Base-by-base conservation (phyloP, 1,140 invertebrate genomes). In the Pemphigus obesinymphae region DNA sequence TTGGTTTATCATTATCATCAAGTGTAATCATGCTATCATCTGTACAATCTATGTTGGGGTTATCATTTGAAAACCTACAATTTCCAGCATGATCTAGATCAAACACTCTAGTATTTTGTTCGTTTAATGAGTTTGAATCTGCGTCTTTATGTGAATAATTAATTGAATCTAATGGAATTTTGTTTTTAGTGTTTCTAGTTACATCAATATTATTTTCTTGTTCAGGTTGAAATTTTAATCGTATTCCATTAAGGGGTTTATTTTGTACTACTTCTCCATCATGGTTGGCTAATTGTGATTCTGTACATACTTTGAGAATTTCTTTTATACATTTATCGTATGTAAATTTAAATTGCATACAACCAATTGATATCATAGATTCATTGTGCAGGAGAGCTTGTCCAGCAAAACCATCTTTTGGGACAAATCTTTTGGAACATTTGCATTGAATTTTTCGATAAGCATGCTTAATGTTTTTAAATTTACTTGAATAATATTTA, bases 401-500 rank as follows among this genome's bases (percentile, higher is more conserved):
- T 11, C 55, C 76, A 61, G 53, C 20, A n/a, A 45, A 80, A 40
- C 76, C 76, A 20, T 80, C 76, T n/a, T 63, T 63, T 58, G 58
- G 76, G 5, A 63, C 6, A 0, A 80, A 7, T 29, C 76, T 61
- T 11, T 80, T 63, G 0, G 76, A 80, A 63, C 76, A 80, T 15
- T 37, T 40, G 34, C 76, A 80, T 2, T 80, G n/a, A 1, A 31
- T 20, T 43, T 80, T 43, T 61, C 20, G 1, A 61, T 80, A 80
- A 48, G 5, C 4, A 10, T 80, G 26, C 7, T 40, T 80, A 5
- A 5, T 63, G 4, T 45, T 63, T 17, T 58, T 80, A 11, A 63
- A 45, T 31, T n/a, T 63, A 29, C 4, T 63, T 0, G 1, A 20
- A 43, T 80, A 63, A 31, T 80, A 29, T 31, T 80, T 80, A 20